A percentile compares a stretch with the other conserved stretches of the same genome.
Evolutionary conservation across 2,888 invertebrate genomes (phyloP).

Genomic region (Microctonus aethiopoides): DNA sequence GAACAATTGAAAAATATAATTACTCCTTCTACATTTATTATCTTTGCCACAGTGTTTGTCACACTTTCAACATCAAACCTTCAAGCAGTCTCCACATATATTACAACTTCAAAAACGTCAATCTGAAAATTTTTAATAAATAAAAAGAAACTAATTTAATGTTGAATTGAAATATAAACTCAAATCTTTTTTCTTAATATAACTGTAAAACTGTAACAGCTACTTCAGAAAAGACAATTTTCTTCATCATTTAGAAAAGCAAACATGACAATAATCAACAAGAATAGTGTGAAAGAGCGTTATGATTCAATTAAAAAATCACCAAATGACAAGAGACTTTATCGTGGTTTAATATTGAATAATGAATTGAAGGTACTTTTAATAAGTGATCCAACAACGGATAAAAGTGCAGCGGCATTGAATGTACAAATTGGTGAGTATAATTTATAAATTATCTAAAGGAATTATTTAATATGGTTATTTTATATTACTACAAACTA

Average conservation of each 20-base stretch:
- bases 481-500: not conserved
- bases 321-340: no score
- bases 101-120: no score
- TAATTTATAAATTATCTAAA: not conserved
- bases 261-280: conserved; percentile 22
- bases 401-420: conserved; percentile 92
- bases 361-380: conserved; percentile 91
- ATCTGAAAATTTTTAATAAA: no score
- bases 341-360: conserved; percentile 84
- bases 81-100: no score
- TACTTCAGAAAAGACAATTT: not conserved
- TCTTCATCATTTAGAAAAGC: conserved; percentile 38
- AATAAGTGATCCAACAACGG: conserved; percentile 90
- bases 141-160: no score
- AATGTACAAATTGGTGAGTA: conserved; percentile 88
- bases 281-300: conserved; percentile 65
- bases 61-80: no score
- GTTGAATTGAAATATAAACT: no score
- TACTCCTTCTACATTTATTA: no score
- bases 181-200: no score
- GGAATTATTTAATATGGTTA: not conserved
- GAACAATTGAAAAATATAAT: no score
- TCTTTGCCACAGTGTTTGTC: no score
- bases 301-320: conserved; percentile 81
- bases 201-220: no score